A percentile compares a stretch with the other conserved stretches of the same genome.
phyloP scores from a whole-genome alignment of 2,113 vertebrate species.

The Tupaia chinensis region DNA sequence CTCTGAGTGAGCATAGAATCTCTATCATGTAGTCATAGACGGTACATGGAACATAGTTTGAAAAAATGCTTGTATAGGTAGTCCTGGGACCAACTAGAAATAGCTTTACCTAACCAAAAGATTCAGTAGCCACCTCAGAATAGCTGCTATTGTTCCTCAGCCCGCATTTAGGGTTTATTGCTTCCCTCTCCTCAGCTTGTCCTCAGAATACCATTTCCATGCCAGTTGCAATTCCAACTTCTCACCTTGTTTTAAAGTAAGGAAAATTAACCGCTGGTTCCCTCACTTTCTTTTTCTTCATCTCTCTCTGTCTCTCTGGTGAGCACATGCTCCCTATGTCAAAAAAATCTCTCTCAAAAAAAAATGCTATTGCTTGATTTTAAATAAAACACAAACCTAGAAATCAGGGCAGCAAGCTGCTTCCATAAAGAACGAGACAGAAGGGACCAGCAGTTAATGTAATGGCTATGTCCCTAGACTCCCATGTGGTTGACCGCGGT shows the following conservation, averaged over 20 bases:
- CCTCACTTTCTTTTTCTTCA: too few species aligned
- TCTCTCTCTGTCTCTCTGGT: too few species aligned
- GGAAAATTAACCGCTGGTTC: not conserved
- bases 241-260: not conserved
- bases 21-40: not conserved
- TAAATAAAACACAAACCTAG: conserved; percentile 20
- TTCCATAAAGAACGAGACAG: not conserved
- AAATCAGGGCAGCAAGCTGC: not conserved
- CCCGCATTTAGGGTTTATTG: not conserved
- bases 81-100: not conserved
- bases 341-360: too few species aligned
- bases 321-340: too few species aligned
- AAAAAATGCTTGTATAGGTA: not conserved
- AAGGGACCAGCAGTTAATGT: too few species aligned
- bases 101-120: not conserved
- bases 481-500: too few species aligned
- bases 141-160: not conserved
- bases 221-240: not conserved
- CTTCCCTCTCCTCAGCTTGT: not conserved
- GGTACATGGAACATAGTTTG: not conserved
- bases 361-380: conserved; percentile 26
- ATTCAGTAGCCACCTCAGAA: not conserved
- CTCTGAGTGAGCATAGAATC: not conserved
- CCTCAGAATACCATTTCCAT: not conserved
- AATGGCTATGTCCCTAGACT: too few species aligned